Percentiles rank a stretch among this genome's conserved stretches.
phyloP scores from a whole-genome alignment of 2,888 invertebrate genomes.

The Mesochorus sp. region DNA sequence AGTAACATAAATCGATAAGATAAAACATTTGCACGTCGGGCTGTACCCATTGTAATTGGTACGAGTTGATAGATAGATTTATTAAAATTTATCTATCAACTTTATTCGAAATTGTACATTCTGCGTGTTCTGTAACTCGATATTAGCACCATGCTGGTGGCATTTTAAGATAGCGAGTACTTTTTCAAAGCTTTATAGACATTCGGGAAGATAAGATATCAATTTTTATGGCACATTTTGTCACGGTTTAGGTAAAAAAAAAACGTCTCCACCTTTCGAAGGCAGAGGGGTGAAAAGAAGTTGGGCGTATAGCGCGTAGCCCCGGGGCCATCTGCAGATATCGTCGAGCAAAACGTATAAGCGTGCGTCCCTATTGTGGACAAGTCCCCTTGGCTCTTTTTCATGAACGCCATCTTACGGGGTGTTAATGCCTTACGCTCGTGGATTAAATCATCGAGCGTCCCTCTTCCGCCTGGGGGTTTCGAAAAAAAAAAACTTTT shows the following conservation, averaged over 20 bases:
- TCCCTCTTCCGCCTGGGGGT: constrained; percentile 26
- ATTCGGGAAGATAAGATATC: constrained; percentile 35
- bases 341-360: constrained; percentile 8
- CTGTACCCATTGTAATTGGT: constrained; percentile 19
- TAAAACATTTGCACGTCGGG: not conserved
- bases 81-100: too few relatives aligned
- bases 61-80: constrained; percentile 20
- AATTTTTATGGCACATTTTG: constrained; percentile 34
- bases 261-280: constrained; percentile 1
- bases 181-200: constrained; percentile 1
- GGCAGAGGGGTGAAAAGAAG: constrained; percentile 26
- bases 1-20: constrained; percentile 5
- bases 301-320: constrained; percentile 41
- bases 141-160: constrained; percentile 13
- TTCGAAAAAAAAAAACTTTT: constrained; percentile 18
- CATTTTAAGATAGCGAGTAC: not conserved
- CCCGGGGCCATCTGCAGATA: constrained; percentile 29
- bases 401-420: constrained; percentile 26
- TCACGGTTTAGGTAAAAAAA: constrained; percentile 14
- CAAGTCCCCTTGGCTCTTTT: constrained; percentile 30
- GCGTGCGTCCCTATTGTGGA: constrained; percentile 31
- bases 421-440: constrained; percentile 50
- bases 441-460: constrained; percentile 32
- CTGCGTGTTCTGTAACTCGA: not conserved
- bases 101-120: too few relatives aligned